Evolutionary conservation across 2,113 vertebrate species (phyloP), one percentile per base, ranked within the genome.

Genomic region (Panthera leo): DNA sequence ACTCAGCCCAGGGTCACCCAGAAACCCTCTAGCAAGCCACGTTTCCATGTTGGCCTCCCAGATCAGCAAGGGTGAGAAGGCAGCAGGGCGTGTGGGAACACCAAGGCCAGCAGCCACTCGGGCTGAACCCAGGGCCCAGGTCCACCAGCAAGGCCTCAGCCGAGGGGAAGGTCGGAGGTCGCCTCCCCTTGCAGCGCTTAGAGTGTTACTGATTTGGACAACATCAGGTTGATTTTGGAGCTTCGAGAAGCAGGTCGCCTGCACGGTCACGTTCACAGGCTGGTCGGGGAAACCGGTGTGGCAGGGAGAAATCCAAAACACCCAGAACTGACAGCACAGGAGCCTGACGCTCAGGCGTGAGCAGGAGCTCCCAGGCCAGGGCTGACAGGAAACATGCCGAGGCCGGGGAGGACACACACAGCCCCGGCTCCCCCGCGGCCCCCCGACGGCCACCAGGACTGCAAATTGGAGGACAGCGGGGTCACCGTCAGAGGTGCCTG

Each of bases 41-140:
- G 34, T 15, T 21, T 29, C 58, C 14, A 6, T 29, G 0, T 16
- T 8, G 1, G 14, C 67, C 45, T 12, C 85, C 67, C 53, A 3
- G 5, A 14, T 15, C 23, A n/a, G 55, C 21, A 5, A 18, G 78
- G 51, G 25, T 11, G 5, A 2, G 58, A 9, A 11, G 3, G 61
- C 23, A 12, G 63, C 18, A 8, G 53, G 34, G 8, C 0, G 3
- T 1, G 23, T 4, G 31, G 29, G 23, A 78, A 78, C 4, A 1
- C 4, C 42, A 9, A 34, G 58, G 55, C 79, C 29, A 1, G 87
- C 29, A 42, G 68, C 68, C 45, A 5, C 2, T 25, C 7, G 0
- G 75, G 36, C 78, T 2, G 2, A 65, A 58, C 13, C 21, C 9
- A 1, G 13, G 0, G 55, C 36, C 16, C 1, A 4, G 0, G 18